Evolutionary conservation across 1,140 invertebrate genomes (phyloP).

Genomic region (Conopomorpha cramerella): DNA sequence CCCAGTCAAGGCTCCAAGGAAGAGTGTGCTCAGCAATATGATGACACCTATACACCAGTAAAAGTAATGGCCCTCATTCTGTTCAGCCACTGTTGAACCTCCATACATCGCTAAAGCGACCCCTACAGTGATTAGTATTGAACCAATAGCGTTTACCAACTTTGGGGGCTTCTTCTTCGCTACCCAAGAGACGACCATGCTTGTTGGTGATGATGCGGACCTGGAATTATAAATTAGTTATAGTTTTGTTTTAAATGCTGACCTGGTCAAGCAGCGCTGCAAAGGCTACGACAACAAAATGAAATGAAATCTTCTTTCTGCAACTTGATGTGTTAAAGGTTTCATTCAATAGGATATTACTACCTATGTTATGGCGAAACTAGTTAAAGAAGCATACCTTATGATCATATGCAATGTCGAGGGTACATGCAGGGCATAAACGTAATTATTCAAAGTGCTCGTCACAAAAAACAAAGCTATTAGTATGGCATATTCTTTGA

Average conservation of each 20-base stretch:
- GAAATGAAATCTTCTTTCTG: background rate
- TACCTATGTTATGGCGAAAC: background rate
- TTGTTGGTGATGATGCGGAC: constrained; percentile 42
- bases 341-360: background rate
- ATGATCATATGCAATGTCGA: constrained; percentile 54
- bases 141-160: constrained; percentile 33
- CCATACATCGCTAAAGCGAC: constrained; percentile 38
- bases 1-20: constrained; percentile 40
- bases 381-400: constrained; percentile 17
- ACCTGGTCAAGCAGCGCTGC: too few relatives aligned
- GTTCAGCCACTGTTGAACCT: constrained; percentile 26
- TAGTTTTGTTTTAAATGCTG: too few relatives aligned
- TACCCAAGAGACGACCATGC: constrained; percentile 41
- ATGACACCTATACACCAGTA: constrained; percentile 40
- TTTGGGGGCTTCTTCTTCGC: constrained; percentile 30
- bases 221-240: constrained; percentile 15
- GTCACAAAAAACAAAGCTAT: constrained; percentile 42
- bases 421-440: constrained; percentile 49
- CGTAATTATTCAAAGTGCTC: constrained; percentile 50
- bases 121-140: constrained; percentile 35
- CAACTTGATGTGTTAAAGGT: background rate
- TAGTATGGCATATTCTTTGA: constrained; percentile 34
- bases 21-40: constrained; percentile 29
- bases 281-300: background rate
- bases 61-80: constrained; percentile 22